These are phyloP conservation scores for Aythya baeri DNA, from an alignment of 2,113 vertebrate genomes.

Conservation along the genomic window DNA sequence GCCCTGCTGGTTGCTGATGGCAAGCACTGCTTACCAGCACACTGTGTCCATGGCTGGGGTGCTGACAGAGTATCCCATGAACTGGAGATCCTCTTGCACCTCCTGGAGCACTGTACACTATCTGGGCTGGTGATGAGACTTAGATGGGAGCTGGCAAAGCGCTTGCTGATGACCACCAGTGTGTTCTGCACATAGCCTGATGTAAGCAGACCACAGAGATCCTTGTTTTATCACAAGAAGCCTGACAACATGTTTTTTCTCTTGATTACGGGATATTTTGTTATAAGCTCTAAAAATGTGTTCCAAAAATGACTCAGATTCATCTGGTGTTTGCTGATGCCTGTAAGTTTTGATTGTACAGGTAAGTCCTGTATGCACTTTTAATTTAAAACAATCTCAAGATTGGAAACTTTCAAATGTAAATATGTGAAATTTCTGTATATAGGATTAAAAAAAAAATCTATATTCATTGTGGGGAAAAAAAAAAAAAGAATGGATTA, in stretches of 20 bases:
- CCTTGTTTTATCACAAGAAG: background rate
- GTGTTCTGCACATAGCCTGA: background rate
- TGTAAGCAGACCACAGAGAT: constrained; percentile 23
- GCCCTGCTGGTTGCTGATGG: rapidly evolving
- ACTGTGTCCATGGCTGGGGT: background rate
- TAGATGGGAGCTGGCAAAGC: constrained; percentile 43
- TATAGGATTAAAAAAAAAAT: constrained; percentile 14
- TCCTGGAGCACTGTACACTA: too few relatives aligned
- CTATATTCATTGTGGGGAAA: constrained; percentile 21
- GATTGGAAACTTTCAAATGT: constrained; percentile 29
- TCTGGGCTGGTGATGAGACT: background rate
- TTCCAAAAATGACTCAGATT: background rate
- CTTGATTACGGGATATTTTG: constrained; percentile 8
- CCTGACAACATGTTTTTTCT: constrained; percentile 28
- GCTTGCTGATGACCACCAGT: background rate
- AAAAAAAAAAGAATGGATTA: background rate
- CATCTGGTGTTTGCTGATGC: background rate
- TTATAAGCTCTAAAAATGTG: background rate
- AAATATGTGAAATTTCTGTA: constrained; percentile 36
- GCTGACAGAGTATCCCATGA: background rate
- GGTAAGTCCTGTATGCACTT: background rate
- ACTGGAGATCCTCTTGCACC: too few relatives aligned
- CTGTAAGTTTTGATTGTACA: background rate
- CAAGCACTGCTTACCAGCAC: background rate
- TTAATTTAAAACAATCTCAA: constrained; percentile 19